These are phyloP conservation scores for Calliopum simillimum DNA, from an alignment of 2,888 invertebrate genomes.

Conservation along the genomic window DNA sequence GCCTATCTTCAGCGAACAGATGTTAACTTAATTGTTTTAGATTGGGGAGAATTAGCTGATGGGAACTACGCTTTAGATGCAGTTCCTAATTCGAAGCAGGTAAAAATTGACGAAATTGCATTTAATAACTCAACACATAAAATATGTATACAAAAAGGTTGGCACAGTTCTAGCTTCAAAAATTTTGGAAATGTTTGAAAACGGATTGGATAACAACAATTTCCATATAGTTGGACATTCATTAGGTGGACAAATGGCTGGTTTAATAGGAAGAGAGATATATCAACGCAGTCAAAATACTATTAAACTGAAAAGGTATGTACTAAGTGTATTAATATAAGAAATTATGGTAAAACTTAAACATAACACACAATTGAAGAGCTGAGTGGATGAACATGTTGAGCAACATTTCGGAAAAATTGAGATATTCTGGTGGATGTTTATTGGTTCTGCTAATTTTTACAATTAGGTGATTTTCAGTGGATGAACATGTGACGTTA, in stretches of 20 bases:
- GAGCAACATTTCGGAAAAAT: too few relatives aligned
- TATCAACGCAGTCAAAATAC: slow-evolving; percentile 49
- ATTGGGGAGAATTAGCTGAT: slow-evolving; percentile 66
- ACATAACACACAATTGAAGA: too few relatives aligned
- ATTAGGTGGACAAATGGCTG: slow-evolving; percentile 64
- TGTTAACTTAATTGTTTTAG: slow-evolving; percentile 62
- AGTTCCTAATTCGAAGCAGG: slow-evolving; percentile 62
- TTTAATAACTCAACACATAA: neutral
- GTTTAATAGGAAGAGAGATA: slow-evolving; percentile 61
- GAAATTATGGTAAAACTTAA: too few relatives aligned
- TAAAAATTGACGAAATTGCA: slow-evolving; percentile 33
- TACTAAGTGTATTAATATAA: too few relatives aligned
- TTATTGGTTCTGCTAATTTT: too few relatives aligned
- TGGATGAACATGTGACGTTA: too few relatives aligned
- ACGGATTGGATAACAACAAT: slow-evolving; percentile 59
- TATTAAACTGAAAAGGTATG: slow-evolving; percentile 49
- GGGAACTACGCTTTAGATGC: slow-evolving; percentile 66
- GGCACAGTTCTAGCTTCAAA: slow-evolving; percentile 59
- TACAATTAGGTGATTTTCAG: too few relatives aligned
- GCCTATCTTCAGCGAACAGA: slow-evolving; percentile 62
- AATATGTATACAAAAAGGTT: slow-evolving; percentile 45
- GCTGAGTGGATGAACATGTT: too few relatives aligned
- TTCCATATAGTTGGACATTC: slow-evolving; percentile 66
- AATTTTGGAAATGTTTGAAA: slow-evolving; percentile 58
- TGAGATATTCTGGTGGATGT: too few relatives aligned